phyloP scores from a whole-genome alignment of 2,113 vertebrate species.

The Mus pahari region DNA sequence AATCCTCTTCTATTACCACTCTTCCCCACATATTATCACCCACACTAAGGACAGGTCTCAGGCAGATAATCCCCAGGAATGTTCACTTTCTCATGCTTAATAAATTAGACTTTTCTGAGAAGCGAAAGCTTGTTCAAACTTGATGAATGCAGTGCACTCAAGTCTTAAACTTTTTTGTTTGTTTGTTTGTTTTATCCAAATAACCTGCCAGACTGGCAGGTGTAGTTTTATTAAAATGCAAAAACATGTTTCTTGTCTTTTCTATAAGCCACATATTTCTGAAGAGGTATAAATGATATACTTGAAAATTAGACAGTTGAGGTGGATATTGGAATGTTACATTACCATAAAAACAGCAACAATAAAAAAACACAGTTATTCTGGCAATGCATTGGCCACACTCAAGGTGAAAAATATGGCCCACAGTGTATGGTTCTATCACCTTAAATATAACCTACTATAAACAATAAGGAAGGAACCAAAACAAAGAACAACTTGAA shows the following conservation, averaged over 20 bases:
- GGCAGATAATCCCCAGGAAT: background rate
- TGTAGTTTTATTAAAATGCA: background rate
- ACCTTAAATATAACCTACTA: slow-evolving; percentile 69
- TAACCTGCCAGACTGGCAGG: background rate
- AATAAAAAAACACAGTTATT: background rate
- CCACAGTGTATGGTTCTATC: background rate
- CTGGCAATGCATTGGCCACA: slow-evolving; percentile 10
- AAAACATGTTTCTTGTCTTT: background rate
- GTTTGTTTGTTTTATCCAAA: background rate
- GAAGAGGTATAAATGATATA: background rate
- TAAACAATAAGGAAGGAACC: slow-evolving; percentile 68
- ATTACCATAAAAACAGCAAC: background rate
- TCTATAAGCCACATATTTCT: slow-evolving; percentile 9
- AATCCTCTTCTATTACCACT: background rate
- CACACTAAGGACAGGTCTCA: background rate
- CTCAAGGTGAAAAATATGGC: slow-evolving; percentile 45
- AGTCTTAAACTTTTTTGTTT: background rate
- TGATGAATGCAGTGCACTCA: background rate
- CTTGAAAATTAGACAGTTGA: slow-evolving; percentile 56
- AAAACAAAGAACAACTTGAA: background rate
- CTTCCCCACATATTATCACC: background rate
- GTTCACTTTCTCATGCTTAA: slow-evolving; percentile 6
- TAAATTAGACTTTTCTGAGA: background rate
- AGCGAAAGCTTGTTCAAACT: background rate
- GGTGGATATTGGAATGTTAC: slow-evolving; percentile 10